Evolutionary conservation across 2,113 vertebrate species (phyloP).

Genomic region (Lichenostomus cassidix): DNA sequence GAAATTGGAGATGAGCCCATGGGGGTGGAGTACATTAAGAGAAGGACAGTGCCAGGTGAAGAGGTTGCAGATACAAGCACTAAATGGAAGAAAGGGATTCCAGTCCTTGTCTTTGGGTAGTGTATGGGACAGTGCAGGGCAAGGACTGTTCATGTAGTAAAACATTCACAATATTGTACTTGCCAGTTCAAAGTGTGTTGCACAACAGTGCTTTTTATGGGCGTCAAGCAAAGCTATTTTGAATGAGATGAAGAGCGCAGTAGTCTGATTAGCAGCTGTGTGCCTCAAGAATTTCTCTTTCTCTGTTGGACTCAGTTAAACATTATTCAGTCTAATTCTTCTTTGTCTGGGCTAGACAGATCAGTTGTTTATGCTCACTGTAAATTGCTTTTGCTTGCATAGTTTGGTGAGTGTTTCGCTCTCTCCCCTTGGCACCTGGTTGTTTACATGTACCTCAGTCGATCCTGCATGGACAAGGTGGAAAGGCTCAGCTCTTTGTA

Average conservation of each 20-base stretch:
- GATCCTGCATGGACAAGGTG: neutral
- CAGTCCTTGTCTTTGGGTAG: neutral
- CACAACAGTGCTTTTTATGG: neutral
- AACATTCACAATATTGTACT: neutral
- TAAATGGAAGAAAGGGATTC: neutral
- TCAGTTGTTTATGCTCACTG: neutral
- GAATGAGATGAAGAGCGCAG: neutral
- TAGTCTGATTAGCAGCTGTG: neutral
- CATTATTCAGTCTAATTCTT: neutral
- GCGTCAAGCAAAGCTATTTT: neutral
- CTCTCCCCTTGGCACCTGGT: neutral
- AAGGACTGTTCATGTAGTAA: neutral
- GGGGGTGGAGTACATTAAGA: neutral
- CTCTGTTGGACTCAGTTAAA: neutral
- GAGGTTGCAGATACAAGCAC: neutral
- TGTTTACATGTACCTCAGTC: neutral
- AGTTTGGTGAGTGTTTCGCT: neutral
- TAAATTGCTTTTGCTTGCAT: neutral
- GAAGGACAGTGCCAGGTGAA: slow-evolving; percentile 13
- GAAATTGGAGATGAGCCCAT: neutral
- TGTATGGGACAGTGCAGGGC: neutral
- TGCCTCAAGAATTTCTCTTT: neutral
- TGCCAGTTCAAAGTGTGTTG: neutral
- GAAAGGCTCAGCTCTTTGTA: neutral
- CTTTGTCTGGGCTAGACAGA: neutral